A percentile compares a stretch with the other conserved stretches of the same genome.
phyloP scores from a whole-genome alignment of 2,113 vertebrate genomes.

The Hippocampus barbouri region DNA sequence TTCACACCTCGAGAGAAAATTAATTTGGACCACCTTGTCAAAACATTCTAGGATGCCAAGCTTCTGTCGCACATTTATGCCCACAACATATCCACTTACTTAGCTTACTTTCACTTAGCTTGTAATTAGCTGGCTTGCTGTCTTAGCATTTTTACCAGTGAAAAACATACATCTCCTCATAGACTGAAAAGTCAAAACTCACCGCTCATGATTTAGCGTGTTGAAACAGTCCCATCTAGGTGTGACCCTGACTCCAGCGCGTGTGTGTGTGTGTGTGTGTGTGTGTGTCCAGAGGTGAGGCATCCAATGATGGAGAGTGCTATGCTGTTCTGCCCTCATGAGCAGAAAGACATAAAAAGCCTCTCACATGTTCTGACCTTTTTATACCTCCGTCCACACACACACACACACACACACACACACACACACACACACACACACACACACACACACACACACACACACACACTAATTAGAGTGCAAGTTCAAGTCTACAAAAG shows the following conservation, averaged over 20 bases:
- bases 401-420: conserved; percentile 12
- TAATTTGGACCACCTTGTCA: conserved; percentile 32
- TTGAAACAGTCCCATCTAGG: conserved; percentile 13
- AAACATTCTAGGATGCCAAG: conserved; percentile 11
- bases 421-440: background rate
- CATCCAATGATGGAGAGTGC: conserved; percentile 23
- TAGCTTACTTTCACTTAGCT: background rate
- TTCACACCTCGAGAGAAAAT: conserved; percentile 32
- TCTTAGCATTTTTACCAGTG: background rate
- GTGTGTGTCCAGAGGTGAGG: conserved; percentile 1
- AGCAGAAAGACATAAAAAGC: conserved; percentile 60
- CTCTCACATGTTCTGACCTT: conserved; percentile 64
- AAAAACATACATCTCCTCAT: background rate
- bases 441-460: conserved; percentile 12
- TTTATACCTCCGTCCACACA: conserved; percentile 32
- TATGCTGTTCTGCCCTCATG: conserved; percentile 35
- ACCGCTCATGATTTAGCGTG: conserved; percentile 67
- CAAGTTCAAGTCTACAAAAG: background rate
- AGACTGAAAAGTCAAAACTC: conserved; percentile 48
- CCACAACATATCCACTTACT: background rate
- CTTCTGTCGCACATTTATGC: background rate
- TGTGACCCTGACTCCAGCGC: background rate
- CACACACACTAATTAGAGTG: background rate
- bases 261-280: conserved; percentile 19
- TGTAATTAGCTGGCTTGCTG: background rate